These are phyloP conservation scores for Astyanax mexicanus DNA, from an alignment of 2,797 vertebrate genomes.

Conservation along the genomic window DNA sequence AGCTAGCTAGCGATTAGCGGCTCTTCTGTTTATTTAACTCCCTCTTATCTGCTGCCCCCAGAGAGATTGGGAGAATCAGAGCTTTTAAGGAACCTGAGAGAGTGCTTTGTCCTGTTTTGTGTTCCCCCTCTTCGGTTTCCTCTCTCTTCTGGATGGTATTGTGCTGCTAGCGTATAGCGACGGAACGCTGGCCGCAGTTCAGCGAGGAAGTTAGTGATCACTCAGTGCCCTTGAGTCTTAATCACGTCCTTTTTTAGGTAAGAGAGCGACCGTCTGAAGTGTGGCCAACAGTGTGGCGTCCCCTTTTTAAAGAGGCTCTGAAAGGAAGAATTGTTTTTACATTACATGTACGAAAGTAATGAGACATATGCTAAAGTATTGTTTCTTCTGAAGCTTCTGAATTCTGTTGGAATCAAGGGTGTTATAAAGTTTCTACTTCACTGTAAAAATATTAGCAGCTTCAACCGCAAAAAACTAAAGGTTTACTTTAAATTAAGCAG, in stretches of 20 bases:
- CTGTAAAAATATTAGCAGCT: too few relatives aligned
- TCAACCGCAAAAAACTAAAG: too few relatives aligned
- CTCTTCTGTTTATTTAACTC: constrained; percentile 52
- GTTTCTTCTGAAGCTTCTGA: too few relatives aligned
- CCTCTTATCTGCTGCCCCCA: constrained; percentile 49
- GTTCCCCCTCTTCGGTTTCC: constrained; percentile 32
- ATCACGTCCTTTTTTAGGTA: constrained; percentile 40
- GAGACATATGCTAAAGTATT: too few relatives aligned
- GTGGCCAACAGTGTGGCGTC: constrained; percentile 41
- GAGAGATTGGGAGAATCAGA: constrained; percentile 26
- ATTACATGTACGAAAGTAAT: too few relatives aligned
- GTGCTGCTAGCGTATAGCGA: background rate
- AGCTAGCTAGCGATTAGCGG: constrained; percentile 27
- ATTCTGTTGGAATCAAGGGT: too few relatives aligned
- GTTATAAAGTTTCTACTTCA: too few relatives aligned
- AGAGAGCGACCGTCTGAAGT: constrained; percentile 41
- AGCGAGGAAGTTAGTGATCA: constrained; percentile 48
- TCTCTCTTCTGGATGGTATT: constrained; percentile 2
- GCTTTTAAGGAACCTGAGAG: constrained; percentile 18
- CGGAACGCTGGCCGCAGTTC: background rate
- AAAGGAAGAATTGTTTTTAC: too few relatives aligned
- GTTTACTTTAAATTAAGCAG: too few relatives aligned
- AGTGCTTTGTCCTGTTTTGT: constrained; percentile 40
- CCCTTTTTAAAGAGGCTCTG: background rate
- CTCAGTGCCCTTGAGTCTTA: constrained; percentile 21